phyloP scores from a whole-genome alignment of 2,113 vertebrate species.

The Corydoras sp. region DNA sequence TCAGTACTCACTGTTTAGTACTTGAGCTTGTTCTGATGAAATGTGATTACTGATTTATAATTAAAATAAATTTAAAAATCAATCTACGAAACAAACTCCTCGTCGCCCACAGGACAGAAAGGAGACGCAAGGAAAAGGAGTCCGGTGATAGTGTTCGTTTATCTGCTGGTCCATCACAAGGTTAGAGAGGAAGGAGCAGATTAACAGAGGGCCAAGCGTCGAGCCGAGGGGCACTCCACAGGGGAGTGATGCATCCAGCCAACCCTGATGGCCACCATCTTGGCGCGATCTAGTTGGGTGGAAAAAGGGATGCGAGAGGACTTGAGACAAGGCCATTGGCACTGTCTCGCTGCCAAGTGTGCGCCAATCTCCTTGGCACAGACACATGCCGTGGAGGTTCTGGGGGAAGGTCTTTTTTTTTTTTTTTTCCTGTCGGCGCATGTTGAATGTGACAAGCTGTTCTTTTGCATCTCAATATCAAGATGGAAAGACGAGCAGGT shows the following conservation, averaged over 20 bases:
- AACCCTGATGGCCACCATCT: slow-evolving; percentile 34
- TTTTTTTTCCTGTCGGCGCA: background rate
- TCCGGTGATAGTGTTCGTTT: background rate
- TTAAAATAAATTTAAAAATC: too few relatives aligned
- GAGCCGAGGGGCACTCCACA: slow-evolving; percentile 16
- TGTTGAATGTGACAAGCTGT: slow-evolving; percentile 37
- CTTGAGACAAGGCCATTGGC: slow-evolving; percentile 55
- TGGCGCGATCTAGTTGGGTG: slow-evolving; percentile 48
- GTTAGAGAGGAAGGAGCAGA: slow-evolving; percentile 65
- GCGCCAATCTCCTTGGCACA: slow-evolving; percentile 27
- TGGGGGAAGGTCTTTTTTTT: slow-evolving; percentile 12
- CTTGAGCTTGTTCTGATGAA: too few relatives aligned
- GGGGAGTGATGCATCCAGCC: slow-evolving; percentile 25
- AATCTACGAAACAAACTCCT: too few relatives aligned
- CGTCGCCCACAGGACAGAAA: background rate
- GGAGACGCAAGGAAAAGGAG: background rate
- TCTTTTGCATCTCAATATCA: slow-evolving; percentile 36
- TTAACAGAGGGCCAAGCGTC: slow-evolving; percentile 54
- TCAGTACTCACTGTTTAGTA: too few relatives aligned
- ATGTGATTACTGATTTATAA: too few relatives aligned
- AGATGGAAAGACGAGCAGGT: slow-evolving; percentile 26
- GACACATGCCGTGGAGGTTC: background rate
- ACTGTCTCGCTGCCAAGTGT: slow-evolving; percentile 24
- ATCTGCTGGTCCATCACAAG: background rate
- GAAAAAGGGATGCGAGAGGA: slow-evolving; percentile 61